Percentiles rank a stretch among this genome's conserved stretches.
phyloP scores from a whole-genome alignment of 2,113 vertebrate species.

The Pseudois nayaur region DNA sequence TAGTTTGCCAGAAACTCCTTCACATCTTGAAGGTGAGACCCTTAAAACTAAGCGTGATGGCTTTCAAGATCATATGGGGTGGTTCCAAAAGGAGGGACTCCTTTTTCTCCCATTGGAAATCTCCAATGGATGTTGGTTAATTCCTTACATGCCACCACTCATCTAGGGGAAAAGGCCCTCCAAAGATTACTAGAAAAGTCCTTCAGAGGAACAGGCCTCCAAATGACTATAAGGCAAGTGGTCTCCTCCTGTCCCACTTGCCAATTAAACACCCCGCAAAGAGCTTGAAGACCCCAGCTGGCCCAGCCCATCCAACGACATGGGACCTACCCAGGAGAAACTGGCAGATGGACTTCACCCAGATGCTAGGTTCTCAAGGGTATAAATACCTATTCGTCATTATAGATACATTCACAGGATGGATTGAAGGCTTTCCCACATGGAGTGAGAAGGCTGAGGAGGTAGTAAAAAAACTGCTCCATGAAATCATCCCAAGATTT shows the following conservation, averaged over 20 bases:
- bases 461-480: background rate
- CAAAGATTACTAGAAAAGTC: background rate
- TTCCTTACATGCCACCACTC: background rate
- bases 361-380: background rate
- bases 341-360: background rate
- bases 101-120: background rate
- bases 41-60: background rate
- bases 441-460: background rate
- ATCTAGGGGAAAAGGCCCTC: background rate
- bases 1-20: background rate
- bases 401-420: background rate
- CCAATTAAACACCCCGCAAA: background rate
- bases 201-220: background rate
- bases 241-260: background rate
- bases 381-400: background rate
- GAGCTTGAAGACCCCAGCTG: background rate
- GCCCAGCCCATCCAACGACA: fast-evolving
- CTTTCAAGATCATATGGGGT: background rate
- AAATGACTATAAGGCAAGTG: background rate
- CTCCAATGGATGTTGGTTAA: background rate
- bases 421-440: background rate
- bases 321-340: background rate
- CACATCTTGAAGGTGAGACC: background rate
- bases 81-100: background rate
- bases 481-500: background rate